These are phyloP conservation scores for Cinara cedri DNA, from an alignment of 2,888 invertebrate genomes.

Conservation along the genomic window DNA sequence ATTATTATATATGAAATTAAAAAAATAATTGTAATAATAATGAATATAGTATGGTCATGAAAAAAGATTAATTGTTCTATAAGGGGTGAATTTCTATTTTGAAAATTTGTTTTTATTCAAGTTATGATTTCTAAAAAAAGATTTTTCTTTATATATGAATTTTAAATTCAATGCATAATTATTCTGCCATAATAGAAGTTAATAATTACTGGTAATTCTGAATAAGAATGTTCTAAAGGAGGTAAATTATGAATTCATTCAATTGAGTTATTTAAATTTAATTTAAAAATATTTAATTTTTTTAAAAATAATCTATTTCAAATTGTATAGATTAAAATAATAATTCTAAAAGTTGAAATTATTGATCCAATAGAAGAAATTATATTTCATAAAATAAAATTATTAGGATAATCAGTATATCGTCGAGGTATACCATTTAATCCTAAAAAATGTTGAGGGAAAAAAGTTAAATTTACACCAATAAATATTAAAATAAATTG, in stretches of 20 bases:
- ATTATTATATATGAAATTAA: slow-evolving; percentile 8
- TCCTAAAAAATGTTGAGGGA: slow-evolving; percentile 26
- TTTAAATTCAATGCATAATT: slow-evolving; percentile 66
- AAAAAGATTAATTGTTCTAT: slow-evolving; percentile 67
- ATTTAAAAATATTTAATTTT: slow-evolving; percentile 66
- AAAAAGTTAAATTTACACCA: slow-evolving; percentile 70
- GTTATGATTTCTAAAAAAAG: slow-evolving; percentile 64
- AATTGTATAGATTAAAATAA: slow-evolving; percentile 70
- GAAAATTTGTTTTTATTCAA: slow-evolving; percentile 68
- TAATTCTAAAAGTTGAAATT: slow-evolving; percentile 68
- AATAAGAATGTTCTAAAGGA: slow-evolving; percentile 59
- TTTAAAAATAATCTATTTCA: slow-evolving; percentile 69
- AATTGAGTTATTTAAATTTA: slow-evolving; percentile 67
- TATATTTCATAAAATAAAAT: slow-evolving; percentile 72
- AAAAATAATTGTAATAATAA: slow-evolving; percentile 3
- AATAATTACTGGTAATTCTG: slow-evolving; percentile 59
- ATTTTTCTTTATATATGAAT: slow-evolving; percentile 60
- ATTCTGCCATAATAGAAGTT: slow-evolving; percentile 60
- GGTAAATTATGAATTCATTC: slow-evolving; percentile 67
- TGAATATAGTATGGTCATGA: slow-evolving; percentile 6
- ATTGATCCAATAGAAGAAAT: slow-evolving; percentile 73
- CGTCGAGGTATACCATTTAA: slow-evolving; percentile 33
- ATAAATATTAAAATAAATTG: slow-evolving; percentile 68
- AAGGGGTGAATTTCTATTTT: slow-evolving; percentile 70
- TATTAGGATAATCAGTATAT: slow-evolving; percentile 76